Evolutionary conservation across 2,888 invertebrate genomes (phyloP).

Genomic region (Meiosimyza platycephala): DNA sequence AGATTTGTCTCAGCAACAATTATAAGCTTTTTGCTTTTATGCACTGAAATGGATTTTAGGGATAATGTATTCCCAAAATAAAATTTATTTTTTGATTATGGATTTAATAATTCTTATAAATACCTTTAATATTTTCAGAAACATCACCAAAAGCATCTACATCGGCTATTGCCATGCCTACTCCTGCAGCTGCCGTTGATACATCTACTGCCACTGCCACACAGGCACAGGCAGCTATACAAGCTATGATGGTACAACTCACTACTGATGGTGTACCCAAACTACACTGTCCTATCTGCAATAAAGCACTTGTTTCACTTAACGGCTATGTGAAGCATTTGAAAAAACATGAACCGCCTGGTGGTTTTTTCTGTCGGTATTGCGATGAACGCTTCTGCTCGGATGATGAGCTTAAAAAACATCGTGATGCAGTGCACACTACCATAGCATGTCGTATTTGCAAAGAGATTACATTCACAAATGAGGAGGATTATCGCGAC

Average conservation of each 20-base stretch:
- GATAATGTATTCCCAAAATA: too few relatives aligned
- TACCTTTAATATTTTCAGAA: too few relatives aligned
- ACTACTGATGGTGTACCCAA: slow-evolving; percentile 63
- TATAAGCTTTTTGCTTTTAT: too few relatives aligned
- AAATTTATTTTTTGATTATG: too few relatives aligned
- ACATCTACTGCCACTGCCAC: slow-evolving; percentile 16
- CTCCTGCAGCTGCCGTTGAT: slow-evolving; percentile 6
- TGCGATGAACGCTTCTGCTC: slow-evolving; percentile 61
- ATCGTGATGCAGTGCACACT: slow-evolving; percentile 56
- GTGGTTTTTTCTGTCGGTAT: slow-evolving; percentile 64
- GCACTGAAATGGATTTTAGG: too few relatives aligned
- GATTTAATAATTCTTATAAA: too few relatives aligned
- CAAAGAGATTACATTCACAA: slow-evolving; percentile 55
- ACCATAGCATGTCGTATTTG: slow-evolving; percentile 64
- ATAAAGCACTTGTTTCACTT: slow-evolving; percentile 56
- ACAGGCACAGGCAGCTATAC: slow-evolving; percentile 35
- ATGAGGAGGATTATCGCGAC: slow-evolving; percentile 59
- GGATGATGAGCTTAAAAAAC: slow-evolving; percentile 59
- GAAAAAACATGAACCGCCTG: slow-evolving; percentile 65
- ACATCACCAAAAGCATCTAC: slow-evolving; percentile 32
- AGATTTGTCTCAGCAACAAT: too few relatives aligned
- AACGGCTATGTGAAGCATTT: slow-evolving; percentile 65
- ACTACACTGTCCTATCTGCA: slow-evolving; percentile 62
- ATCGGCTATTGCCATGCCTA: slow-evolving; percentile 30
- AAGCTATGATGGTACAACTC: slow-evolving; percentile 59